These are phyloP conservation scores for Neuroscelio doddi DNA, from an alignment of 2,888 invertebrate genomes.

Conservation along the genomic window DNA sequence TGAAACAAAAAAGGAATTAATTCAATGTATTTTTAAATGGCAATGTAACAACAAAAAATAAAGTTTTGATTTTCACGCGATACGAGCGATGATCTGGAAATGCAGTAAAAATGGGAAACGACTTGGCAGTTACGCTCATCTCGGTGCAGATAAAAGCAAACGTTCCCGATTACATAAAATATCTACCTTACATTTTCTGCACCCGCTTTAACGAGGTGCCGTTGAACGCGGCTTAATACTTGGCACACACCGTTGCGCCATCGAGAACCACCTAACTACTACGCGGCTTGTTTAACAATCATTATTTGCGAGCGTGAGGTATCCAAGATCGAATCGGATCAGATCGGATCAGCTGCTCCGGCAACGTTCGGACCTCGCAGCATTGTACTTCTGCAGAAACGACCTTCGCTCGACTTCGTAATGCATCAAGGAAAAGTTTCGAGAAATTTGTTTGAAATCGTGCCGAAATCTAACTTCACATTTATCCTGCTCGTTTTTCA, in stretches of 20 bases:
- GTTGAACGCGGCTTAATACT: constrained; percentile 53
- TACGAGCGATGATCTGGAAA: too few species aligned
- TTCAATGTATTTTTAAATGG: too few species aligned
- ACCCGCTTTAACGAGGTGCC: constrained; percentile 61
- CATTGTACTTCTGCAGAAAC: constrained; percentile 40
- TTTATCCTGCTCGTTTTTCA: too few species aligned
- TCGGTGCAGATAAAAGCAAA: constrained; percentile 23
- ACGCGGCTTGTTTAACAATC: constrained; percentile 65
- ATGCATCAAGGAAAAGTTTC: not conserved
- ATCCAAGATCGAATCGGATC: constrained; percentile 56
- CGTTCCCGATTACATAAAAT: constrained; percentile 26
- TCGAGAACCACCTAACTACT: constrained; percentile 40
- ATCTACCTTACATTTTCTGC: constrained; percentile 46
- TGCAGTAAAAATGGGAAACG: constrained; percentile 16
- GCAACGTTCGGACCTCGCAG: constrained; percentile 14
- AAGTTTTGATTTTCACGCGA: too few species aligned
- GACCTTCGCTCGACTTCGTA: not conserved
- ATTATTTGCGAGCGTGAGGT: constrained; percentile 64
- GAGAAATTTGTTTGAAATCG: too few species aligned
- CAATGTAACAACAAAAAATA: too few species aligned
- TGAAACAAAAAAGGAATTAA: too few species aligned
- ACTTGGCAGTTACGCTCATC: constrained; percentile 28
- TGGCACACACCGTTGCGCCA: constrained; percentile 55
- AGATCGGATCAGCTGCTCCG: constrained; percentile 56
- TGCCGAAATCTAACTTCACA: too few species aligned